Conservation (phyloP, 1,140 invertebrate species). For the Drosophila simulans region DNA sequence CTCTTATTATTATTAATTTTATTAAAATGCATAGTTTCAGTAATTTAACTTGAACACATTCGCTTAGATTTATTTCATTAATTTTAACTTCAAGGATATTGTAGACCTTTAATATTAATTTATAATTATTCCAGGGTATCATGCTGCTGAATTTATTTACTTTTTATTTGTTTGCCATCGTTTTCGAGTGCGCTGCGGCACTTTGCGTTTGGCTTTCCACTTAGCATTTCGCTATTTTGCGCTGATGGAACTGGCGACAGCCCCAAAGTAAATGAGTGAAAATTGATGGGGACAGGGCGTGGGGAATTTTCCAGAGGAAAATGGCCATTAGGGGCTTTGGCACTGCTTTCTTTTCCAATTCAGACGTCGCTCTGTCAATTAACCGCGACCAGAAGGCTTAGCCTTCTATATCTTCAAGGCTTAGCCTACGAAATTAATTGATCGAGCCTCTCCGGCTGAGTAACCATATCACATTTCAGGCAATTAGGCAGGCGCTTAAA, state of each 20-base stretch:
- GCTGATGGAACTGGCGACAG: constrained; percentile 49
- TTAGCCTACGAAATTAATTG: constrained; percentile 68
- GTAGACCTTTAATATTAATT: too few species aligned
- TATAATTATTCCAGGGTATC: neutral
- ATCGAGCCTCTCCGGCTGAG: constrained; percentile 53
- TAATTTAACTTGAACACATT: too few species aligned
- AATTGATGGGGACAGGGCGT: constrained; percentile 3
- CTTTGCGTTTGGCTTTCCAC: constrained; percentile 24
- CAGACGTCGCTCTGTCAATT: constrained; percentile 48
- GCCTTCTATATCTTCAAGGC: constrained; percentile 54
- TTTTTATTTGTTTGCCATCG: constrained; percentile 7
- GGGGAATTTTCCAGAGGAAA: constrained; percentile 1
- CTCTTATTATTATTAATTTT: neutral
- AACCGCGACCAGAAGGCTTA: constrained; percentile 38
- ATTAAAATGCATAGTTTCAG: too few species aligned
- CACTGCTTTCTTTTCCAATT: constrained; percentile 36
- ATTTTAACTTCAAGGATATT: too few species aligned
- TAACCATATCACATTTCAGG: constrained; percentile 72
- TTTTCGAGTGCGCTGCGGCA: constrained; percentile 46
- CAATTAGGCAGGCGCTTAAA: constrained; percentile 64
- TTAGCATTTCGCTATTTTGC: constrained; percentile 3
- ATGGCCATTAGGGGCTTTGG: constrained; percentile 1
- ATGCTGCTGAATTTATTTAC: neutral
- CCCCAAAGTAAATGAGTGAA: constrained; percentile 60
- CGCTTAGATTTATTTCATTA: too few species aligned